phyloP scores from a whole-genome alignment of 2,113 vertebrate species.

The Gasterosteus aculeatus region DNA sequence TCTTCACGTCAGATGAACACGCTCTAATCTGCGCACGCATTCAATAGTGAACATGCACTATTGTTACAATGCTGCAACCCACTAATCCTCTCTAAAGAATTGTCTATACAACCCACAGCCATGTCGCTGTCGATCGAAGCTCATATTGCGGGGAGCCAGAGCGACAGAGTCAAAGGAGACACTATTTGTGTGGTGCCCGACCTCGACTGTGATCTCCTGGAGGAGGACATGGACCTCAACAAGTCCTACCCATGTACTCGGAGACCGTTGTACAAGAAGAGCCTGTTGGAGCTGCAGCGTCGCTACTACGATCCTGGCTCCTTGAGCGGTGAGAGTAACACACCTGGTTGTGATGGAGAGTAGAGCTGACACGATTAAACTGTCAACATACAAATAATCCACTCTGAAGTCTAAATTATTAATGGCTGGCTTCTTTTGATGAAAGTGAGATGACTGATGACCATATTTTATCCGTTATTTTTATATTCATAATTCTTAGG shows the following conservation, averaged over 20 bases:
- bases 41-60: background rate
- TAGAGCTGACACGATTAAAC: background rate
- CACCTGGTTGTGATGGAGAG: background rate
- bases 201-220: conserved; percentile 31
- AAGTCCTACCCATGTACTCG: conserved; percentile 73
- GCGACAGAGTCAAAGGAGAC: conserved; percentile 42
- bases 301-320: conserved; percentile 71
- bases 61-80: background rate
- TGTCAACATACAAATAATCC: background rate
- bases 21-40: background rate
- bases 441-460: background rate
- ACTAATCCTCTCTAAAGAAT: background rate
- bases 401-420: background rate
- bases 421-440: background rate
- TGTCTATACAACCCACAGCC: background rate
- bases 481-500: background rate
- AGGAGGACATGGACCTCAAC: conserved; percentile 73
- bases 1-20: background rate
- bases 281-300: conserved; percentile 64
- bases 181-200: conserved; percentile 64
- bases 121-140: conserved; percentile 69
- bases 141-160: conserved; percentile 10
- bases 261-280: conserved; percentile 68
- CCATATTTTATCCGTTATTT: background rate
- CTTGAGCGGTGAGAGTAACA: conserved; percentile 75